Base-by-base conservation (phyloP, 2,888 invertebrate species). In the Ctenicera cuprea region DNA sequence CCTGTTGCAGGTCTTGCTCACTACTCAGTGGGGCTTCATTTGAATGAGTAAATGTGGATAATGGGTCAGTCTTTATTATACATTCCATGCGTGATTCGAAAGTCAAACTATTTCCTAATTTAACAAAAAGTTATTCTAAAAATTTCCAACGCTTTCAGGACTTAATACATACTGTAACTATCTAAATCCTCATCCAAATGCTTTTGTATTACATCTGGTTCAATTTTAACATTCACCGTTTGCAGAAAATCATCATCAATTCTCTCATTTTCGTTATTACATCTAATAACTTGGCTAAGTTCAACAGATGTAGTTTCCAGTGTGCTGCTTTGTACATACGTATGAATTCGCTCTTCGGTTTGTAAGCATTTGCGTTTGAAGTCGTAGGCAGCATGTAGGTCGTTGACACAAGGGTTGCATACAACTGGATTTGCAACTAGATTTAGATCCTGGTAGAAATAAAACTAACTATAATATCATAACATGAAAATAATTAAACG, bases 311-410 rank as follows among this genome's bases (percentile, higher is more conserved):
- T 18, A 3, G 18, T 12, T 33, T 59, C 20, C 3, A 38, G 1
- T 1, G 12, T 18, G 7, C 4, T 16, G n/a, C 12, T 59, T 8
- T 59, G 16, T 5, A 38, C 20, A 12, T 18, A 38, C 3, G 9
- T 26, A 1, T 59, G 38, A 3, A 59, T 38, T 59, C 18, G 30
- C 8, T 37, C 59, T 20, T 59, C 59, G 0, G 59, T 59, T 20
- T 59, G 59, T 11, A 59, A 20, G 12, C 59, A 59, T 11, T 59
- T 59, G 4, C 16, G 4, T 18, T 59, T 59, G 18, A 59, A 59
- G 9, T 18, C n/a, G 59, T 59, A 59, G 3, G 59, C 38, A 0
- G 38, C 38, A 18, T 59, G 59, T 12, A 59, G 20, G 38, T 59
- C 59, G 12, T 16, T 59, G 11, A 38, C 38, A 22, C 59, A 59